Conservation (phyloP, 2,888 invertebrate genomes). For the Stenolophus ochropezus region DNA sequence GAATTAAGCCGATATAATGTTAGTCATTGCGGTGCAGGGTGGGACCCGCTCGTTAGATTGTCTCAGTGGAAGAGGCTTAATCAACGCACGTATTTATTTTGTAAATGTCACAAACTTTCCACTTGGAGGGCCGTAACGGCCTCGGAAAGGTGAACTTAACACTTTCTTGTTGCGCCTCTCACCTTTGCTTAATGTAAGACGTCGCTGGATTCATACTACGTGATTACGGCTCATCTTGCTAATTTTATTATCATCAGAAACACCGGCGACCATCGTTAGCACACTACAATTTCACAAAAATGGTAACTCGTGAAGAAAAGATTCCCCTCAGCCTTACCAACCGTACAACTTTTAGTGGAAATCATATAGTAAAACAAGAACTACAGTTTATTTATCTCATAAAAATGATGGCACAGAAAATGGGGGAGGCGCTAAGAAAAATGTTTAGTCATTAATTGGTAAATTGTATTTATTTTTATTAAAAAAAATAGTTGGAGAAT, state of each 20-base stretch:
- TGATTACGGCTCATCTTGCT: neutral
- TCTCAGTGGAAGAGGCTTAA: slow-evolving; percentile 33
- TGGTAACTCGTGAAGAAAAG: no score
- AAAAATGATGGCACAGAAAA: no score
- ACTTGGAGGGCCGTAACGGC: neutral
- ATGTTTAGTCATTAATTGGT: no score
- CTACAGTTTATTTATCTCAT: no score
- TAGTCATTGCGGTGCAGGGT: slow-evolving; percentile 32
- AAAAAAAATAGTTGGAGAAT: no score
- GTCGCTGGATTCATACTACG: neutral
- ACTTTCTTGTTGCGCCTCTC: slow-evolving; percentile 7
- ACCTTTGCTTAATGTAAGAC: neutral
- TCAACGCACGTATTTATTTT: slow-evolving; percentile 51
- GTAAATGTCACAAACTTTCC: slow-evolving; percentile 57
- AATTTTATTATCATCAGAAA: neutral
- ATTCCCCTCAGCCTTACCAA: no score
- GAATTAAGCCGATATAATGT: slow-evolving; percentile 55
- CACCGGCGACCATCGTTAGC: neutral
- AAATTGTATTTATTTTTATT: no score
- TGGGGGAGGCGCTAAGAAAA: no score
- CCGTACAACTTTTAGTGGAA: no score
- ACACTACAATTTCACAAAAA: neutral
- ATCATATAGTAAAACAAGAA: no score
- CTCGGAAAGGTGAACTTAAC: slow-evolving; percentile 6
- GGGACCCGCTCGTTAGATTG: slow-evolving; percentile 7